Evolutionary conservation across 2,797 vertebrate species (phyloP).

Genomic region (Onychomys torridus): DNA sequence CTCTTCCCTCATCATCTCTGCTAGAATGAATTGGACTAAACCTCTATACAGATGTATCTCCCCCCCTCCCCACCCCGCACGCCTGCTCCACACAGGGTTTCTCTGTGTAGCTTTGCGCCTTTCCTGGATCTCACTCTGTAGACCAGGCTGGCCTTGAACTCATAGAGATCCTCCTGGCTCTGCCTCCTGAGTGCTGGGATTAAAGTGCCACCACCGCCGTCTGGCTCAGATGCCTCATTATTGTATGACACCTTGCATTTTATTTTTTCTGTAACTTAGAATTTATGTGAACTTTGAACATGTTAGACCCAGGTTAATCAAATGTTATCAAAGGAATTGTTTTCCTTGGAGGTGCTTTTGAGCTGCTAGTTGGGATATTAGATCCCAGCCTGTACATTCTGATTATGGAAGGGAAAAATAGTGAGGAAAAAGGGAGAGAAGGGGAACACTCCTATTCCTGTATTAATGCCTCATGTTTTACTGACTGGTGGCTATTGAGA

Average conservation of each 20-base stretch:
- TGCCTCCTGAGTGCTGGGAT: too few relatives aligned
- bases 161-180: too few relatives aligned
- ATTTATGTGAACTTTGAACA: conserved; percentile 10
- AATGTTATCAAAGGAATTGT: conserved; percentile 20
- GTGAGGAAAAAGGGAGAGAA: background rate
- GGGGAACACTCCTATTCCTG: background rate
- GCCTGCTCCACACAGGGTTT: too few relatives aligned
- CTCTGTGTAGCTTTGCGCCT: too few relatives aligned
- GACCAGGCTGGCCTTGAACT: too few relatives aligned
- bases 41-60: background rate
- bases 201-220: too few relatives aligned
- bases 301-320: background rate
- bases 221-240: background rate
- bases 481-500: conserved; percentile 37
- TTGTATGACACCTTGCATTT: conserved; percentile 7
- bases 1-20: background rate
- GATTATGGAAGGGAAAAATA: conserved; percentile 35
- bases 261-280: conserved; percentile 32
- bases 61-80: too few relatives aligned
- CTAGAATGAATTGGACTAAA: background rate
- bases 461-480: conserved; percentile 15
- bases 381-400: background rate
- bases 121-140: too few relatives aligned
- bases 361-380: conserved; percentile 33
- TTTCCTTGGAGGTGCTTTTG: conserved; percentile 62